Evolutionary conservation across 2,113 vertebrate species (phyloP), one percentile per base, ranked within the genome.

Genomic region (Marmota monax): DNA sequence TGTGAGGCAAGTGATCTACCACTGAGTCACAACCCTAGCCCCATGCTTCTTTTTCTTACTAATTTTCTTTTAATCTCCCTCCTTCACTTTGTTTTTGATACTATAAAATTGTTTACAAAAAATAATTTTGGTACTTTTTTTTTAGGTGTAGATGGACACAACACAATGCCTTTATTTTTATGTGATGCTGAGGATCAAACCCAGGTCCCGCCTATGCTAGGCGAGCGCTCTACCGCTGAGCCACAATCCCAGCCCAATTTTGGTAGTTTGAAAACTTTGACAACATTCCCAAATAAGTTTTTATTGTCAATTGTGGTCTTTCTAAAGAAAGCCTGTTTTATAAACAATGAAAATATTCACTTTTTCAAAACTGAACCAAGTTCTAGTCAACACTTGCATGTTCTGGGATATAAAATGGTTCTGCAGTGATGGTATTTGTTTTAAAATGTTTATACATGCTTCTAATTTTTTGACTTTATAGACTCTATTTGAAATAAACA

Each of bases 401-500:
- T 76, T 72, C 18, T 76, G 42, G 83, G 37, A 48, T 83, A 65
- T 67, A 56, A 92, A 92, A 61, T 73, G 29, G 7, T 85, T 90
- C 79, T 82, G 20, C 17, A 73, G 27, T 45, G 39, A 16, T 82
- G 22, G 20, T 48, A 85, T 73, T 70, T 73, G 42, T 45, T 83
- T 84, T 53, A 77, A 45, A 86, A 53, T 76, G 65, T 63, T 65
- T 76, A 48, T 51, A 23, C 53, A 25, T 80, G n/a, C 74, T 94
- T 97, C 88, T 89, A 72, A 96, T 96, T 85, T 85, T 95, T 97
- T 96, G 23, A 94, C 96, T 92, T 85, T 79, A 88, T 72, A 99
- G 99, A 98, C 92, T 84, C 98, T 99, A 34, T 96, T 97, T 61
- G 99, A 99, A 98, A 98, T 94, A 89, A 99, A 98, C 96, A 98